Evolutionary conservation across 2,888 invertebrate genomes (phyloP).

Genomic region (Nomada goodeniana): DNA sequence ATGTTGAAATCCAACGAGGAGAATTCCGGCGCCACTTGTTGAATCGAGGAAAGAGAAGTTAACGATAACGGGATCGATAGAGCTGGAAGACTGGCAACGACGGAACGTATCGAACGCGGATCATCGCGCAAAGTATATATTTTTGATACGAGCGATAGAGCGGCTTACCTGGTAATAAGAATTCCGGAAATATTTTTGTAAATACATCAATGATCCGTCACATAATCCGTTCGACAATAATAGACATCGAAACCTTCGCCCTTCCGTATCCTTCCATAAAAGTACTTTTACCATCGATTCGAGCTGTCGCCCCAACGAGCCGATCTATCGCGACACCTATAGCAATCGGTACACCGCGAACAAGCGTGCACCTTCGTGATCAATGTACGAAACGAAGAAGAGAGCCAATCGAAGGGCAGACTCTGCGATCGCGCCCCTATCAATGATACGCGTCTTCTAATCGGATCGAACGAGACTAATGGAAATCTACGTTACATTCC

Average conservation of each 20-base stretch:
- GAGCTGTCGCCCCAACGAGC: neutral
- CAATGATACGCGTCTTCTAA: neutral
- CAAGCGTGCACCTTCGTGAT: neutral
- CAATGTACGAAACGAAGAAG: neutral
- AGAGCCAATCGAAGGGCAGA: neutral
- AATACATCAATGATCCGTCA: neutral
- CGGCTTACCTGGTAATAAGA: neutral
- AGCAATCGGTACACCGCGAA: neutral
- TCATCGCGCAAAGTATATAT: conserved; percentile 15
- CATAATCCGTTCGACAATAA: neutral
- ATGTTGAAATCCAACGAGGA: conserved; percentile 85
- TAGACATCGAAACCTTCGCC: neutral
- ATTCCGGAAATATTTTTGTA: conserved; percentile 16
- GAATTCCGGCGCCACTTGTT: neutral
- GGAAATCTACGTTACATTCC: conserved; percentile 22
- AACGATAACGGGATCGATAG: neutral
- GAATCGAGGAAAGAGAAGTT: neutral
- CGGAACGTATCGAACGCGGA: neutral
- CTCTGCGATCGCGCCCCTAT: neutral
- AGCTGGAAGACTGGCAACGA: neutral
- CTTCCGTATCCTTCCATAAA: too few species aligned
- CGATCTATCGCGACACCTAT: neutral
- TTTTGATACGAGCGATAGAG: conserved; percentile 36
- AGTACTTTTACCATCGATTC: neutral
- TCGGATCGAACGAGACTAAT: conserved; percentile 12